A percentile compares a stretch with the other conserved stretches of the same genome.
phyloP scores from a whole-genome alignment of 2,888 invertebrate species.

The Andrena bicolor region DNA sequence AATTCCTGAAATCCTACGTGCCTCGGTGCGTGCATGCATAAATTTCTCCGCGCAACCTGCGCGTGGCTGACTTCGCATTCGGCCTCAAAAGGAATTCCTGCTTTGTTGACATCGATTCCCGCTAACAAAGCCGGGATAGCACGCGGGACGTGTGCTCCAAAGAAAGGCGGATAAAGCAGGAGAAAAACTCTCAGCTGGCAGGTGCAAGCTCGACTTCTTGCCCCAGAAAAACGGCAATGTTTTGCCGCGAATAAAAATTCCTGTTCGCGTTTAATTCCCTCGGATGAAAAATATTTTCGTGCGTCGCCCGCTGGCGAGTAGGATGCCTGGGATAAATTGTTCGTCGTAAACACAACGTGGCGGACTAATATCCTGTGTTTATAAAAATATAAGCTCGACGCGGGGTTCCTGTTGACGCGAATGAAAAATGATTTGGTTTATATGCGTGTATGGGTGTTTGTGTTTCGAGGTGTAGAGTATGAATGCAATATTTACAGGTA shows the following conservation, averaged over 20 bases:
- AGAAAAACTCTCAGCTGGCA: no score
- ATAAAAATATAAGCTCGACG: background rate
- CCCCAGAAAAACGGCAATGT: background rate
- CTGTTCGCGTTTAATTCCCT: background rate
- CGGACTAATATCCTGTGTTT: constrained; percentile 3
- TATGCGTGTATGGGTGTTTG: background rate
- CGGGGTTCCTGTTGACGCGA: background rate
- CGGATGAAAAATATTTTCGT: constrained; percentile 3
- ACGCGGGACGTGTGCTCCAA: background rate
- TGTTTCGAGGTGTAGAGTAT: background rate
- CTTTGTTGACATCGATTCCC: constrained; percentile 15
- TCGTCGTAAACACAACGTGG: background rate
- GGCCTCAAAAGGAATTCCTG: constrained; percentile 34
- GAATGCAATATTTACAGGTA: background rate
- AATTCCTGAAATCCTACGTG: constrained; percentile 35
- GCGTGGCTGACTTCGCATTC: constrained; percentile 8
- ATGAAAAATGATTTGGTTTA: constrained; percentile 1
- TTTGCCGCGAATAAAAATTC: background rate
- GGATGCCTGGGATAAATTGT: background rate
- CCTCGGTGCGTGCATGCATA: constrained; percentile 12
- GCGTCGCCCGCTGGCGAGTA: background rate
- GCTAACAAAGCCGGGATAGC: constrained; percentile 13
- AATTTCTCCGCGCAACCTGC: constrained; percentile 5
- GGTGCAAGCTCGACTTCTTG: no score
- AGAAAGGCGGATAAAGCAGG: background rate